A percentile compares a stretch with the other conserved stretches of the same genome.
Conservation (phyloP, 2,797 vertebrate species). For the Acridotheres tristis region DNA sequence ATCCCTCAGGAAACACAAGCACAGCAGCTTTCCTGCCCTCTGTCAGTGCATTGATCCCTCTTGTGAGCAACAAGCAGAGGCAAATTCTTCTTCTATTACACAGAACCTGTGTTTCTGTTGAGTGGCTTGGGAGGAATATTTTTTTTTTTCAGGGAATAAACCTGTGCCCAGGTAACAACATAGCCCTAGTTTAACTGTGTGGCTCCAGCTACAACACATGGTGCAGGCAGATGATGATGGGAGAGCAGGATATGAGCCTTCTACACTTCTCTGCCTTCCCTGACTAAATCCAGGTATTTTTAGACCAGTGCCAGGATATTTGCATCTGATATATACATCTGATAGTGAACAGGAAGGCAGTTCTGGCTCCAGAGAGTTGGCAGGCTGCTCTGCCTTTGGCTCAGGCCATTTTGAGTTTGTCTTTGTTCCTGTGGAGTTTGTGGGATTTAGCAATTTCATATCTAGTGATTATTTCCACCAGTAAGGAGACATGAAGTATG, state of each 20-base stretch:
- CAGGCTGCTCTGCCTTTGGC: slow-evolving; percentile 24
- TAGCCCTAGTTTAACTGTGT: background rate
- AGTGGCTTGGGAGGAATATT: background rate
- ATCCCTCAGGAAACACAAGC: background rate
- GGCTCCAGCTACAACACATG: background rate
- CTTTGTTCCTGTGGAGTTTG: too few species aligned
- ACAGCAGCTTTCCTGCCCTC: background rate
- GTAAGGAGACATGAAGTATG: too few species aligned
- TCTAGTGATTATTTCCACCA: too few species aligned
- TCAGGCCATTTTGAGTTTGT: background rate
- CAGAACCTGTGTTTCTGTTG: background rate
- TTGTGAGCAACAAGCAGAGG: background rate
- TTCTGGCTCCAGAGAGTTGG: background rate
- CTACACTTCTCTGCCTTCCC: background rate
- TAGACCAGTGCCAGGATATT: background rate
- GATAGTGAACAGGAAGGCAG: background rate
- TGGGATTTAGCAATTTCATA: too few species aligned
- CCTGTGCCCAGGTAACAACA: background rate
- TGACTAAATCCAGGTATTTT: slow-evolving; percentile 33
- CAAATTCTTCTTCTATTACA: background rate
- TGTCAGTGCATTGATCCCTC: background rate
- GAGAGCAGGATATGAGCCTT: background rate
- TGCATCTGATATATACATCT: background rate
- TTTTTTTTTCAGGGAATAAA: background rate
- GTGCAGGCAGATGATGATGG: background rate